phyloP scores from a whole-genome alignment of 2,113 vertebrate species.

The Seriola aureovittata region DNA sequence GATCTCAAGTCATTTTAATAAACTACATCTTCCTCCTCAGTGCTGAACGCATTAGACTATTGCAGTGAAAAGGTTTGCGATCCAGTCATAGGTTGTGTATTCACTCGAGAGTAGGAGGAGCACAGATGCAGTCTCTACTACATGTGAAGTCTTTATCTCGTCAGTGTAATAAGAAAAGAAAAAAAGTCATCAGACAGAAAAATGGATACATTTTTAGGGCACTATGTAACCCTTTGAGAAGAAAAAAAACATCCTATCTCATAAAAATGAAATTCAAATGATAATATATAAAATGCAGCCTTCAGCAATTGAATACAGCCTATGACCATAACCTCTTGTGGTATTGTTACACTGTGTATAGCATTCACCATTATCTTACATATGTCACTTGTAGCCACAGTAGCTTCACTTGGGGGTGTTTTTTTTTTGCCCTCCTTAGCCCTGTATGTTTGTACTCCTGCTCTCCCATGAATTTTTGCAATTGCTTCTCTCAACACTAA shows the following conservation, averaged over 20 bases:
- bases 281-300: neutral
- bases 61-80: slow-evolving; percentile 47
- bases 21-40: slow-evolving; percentile 32
- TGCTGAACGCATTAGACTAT: slow-evolving; percentile 44
- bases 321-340: neutral
- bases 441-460: slow-evolving; percentile 5
- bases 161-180: neutral
- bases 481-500: neutral
- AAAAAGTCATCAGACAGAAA: neutral
- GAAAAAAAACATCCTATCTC: neutral
- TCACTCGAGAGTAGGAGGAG: slow-evolving; percentile 28
- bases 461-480: neutral
- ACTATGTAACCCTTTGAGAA: neutral
- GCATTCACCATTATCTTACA: neutral
- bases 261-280: neutral
- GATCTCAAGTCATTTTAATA: slow-evolving; percentile 62
- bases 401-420: neutral
- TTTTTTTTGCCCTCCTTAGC: neutral
- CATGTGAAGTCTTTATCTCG: slow-evolving; percentile 24
- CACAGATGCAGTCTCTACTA: neutral
- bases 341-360: neutral
- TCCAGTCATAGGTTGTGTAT: slow-evolving; percentile 53
- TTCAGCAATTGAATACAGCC: neutral
- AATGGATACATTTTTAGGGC: too few species aligned
- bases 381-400: neutral